These are phyloP conservation scores for Goniozus legneri DNA, from an alignment of 1,140 invertebrate genomes.

Conservation along the genomic window DNA sequence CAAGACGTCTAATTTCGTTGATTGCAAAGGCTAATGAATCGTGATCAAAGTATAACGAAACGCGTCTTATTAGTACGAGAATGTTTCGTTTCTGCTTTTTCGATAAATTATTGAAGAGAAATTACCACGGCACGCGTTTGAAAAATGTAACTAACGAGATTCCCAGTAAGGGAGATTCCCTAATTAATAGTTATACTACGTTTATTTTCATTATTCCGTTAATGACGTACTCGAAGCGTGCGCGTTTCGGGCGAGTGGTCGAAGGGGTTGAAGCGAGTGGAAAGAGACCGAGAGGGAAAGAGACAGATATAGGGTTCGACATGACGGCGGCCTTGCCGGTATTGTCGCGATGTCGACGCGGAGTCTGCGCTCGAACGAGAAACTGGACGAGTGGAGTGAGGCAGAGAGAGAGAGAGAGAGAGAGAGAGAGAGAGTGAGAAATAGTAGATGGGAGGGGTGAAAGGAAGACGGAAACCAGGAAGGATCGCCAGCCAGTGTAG, in stretches of 20 bases:
- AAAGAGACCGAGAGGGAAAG: too few species aligned
- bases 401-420: constrained; percentile 7
- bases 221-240: constrained; percentile 13
- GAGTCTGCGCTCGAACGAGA: constrained; percentile 2
- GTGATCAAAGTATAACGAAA: too few species aligned
- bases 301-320: too few species aligned
- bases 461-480: neutral
- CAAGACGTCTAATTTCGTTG: too few species aligned
- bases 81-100: constrained; percentile 8
- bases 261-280: too few species aligned
- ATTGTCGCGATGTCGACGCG: constrained; percentile 4
- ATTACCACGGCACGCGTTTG: too few species aligned
- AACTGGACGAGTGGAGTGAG: constrained; percentile 7
- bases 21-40: too few species aligned
- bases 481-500: neutral
- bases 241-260: too few species aligned
- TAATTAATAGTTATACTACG: too few species aligned
- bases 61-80: neutral
- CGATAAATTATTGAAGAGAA: constrained; percentile 7
- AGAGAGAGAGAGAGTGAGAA: neutral
- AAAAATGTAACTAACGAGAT: constrained; percentile 14
- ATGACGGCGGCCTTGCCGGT: too few species aligned
- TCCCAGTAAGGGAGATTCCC: constrained; percentile 10
- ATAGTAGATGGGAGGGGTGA: neutral
- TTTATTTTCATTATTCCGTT: too few species aligned